Evolutionary conservation across 2,888 invertebrate genomes (phyloP), one percentile per base, ranked within the genome.

Genomic region (Hoplodrina blanda): DNA sequence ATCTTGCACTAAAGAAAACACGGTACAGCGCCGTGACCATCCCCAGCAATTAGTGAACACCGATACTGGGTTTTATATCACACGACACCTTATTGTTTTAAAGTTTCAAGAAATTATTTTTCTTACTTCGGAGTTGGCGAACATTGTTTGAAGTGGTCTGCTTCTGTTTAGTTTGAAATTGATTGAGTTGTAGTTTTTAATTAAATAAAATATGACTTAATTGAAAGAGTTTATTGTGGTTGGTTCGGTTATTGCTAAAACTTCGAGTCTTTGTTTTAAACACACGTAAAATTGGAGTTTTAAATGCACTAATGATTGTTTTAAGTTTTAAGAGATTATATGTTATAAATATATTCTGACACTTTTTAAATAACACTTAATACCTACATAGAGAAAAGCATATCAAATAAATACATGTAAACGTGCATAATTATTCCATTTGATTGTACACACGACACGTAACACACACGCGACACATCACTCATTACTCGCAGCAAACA

Each of bases 1-100:
- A n/a, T 57, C 69, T 76, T 68, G 62, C 62, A 61, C 56, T 62
- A 71, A 79, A 74, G 69, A 79, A 67, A 84, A 84, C 77, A 79
- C 65, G 44, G 62, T 54, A 33, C 65, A 62, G 61, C 50, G 61
- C 54, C 69, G 55, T 69, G 74, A 53, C 65, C 64, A 73, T 78
- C 76, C 78, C 49, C 65, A 53, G 79, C 85, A 85, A 86, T 86
- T 85, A 86, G 79, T 63, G 69, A 64, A 59, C 44, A 68, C 62
- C 73, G 74, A 79, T 70, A 66, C 56, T 37, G 5, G 15, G 25
- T 37, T 78, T 82, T 80, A 84, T 64, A 82, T 53, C 52, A 17
- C 19, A 70, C 85, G 83, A 81, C 62, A 61, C 25, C 52, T 25
- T 37, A 60, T 53, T 70, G 41, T 68, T 41, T 33, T 57, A 5